These are phyloP conservation scores for Brenthis hecate DNA, from an alignment of 2,888 invertebrate genomes.

Conservation along the genomic window DNA sequence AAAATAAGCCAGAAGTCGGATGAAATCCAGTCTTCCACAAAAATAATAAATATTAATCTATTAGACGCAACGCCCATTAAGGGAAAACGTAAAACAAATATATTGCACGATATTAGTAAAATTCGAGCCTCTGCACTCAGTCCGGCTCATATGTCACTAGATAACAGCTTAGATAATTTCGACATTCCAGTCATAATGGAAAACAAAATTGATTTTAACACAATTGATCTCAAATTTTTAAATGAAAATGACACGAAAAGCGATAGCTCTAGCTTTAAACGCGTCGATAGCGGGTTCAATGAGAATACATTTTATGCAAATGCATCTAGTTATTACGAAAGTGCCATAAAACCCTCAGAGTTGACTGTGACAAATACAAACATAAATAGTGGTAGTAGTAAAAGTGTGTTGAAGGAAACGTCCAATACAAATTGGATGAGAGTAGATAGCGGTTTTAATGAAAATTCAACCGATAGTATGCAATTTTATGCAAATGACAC, in stretches of 20 bases:
- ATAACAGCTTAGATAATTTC: conserved; percentile 64
- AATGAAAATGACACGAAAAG: conserved; percentile 66
- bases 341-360: conserved; percentile 79
- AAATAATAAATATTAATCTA: conserved; percentile 47
- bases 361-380: conserved; percentile 65
- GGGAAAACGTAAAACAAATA: conserved; percentile 57
- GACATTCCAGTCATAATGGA: conserved; percentile 67
- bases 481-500: conserved; percentile 62
- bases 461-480: conserved; percentile 66
- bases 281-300: conserved; percentile 73
- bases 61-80: conserved; percentile 68
- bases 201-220: conserved; percentile 74
- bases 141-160: conserved; percentile 70
- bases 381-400: conserved; percentile 50
- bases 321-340: conserved; percentile 75
- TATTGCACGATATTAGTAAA: conserved; percentile 71
- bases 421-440: conserved; percentile 77
- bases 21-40: conserved; percentile 56
- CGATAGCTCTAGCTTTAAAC: conserved; percentile 67
- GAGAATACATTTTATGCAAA: conserved; percentile 72
- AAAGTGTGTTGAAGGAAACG: conserved; percentile 67
- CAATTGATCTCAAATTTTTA: conserved; percentile 75
- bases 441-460: conserved; percentile 76
- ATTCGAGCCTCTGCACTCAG: conserved; percentile 60
- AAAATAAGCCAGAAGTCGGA: conserved; percentile 50